Conservation (phyloP, 1,140 invertebrate genomes). For the Apis dorsata region DNA sequence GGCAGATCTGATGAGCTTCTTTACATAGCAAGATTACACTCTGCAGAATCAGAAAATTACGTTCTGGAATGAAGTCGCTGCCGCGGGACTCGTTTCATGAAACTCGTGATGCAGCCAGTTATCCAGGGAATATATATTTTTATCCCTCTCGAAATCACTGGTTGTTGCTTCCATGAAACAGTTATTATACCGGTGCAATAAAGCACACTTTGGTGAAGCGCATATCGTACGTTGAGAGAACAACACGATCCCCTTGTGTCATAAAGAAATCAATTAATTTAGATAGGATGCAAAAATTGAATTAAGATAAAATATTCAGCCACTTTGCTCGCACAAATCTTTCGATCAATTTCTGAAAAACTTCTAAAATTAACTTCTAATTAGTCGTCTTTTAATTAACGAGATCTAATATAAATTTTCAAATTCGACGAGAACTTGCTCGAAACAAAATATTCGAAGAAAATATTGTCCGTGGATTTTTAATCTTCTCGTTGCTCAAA, state of each 20-base stretch:
- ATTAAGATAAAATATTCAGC: not conserved
- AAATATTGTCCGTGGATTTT: too few relatives aligned
- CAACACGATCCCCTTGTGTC: not conserved
- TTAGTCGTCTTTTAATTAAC: not conserved
- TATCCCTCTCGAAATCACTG: not conserved
- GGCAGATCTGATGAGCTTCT: conserved; percentile 2
- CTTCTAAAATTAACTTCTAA: not conserved
- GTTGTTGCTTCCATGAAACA: not conserved
- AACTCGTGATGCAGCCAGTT: not conserved
- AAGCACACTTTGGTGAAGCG: not conserved
- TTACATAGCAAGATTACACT: not conserved
- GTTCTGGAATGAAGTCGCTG: not conserved
- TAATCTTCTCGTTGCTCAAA: too few relatives aligned
- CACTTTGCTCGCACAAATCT: too few relatives aligned
- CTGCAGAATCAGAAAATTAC: conserved; percentile 22
- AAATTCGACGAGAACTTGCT: too few relatives aligned
- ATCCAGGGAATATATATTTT: conserved; percentile 30
- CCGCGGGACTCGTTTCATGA: conserved; percentile 19
- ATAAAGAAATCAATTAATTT: conserved; percentile 12
- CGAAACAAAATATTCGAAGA: too few relatives aligned
- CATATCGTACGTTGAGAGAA: not conserved
- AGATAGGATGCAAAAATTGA: not conserved
- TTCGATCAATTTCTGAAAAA: not conserved
- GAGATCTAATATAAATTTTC: too few relatives aligned
- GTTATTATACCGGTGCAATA: not conserved